Base-by-base conservation (phyloP, 1,140 invertebrate species). In the Pogonus chalceus region DNA sequence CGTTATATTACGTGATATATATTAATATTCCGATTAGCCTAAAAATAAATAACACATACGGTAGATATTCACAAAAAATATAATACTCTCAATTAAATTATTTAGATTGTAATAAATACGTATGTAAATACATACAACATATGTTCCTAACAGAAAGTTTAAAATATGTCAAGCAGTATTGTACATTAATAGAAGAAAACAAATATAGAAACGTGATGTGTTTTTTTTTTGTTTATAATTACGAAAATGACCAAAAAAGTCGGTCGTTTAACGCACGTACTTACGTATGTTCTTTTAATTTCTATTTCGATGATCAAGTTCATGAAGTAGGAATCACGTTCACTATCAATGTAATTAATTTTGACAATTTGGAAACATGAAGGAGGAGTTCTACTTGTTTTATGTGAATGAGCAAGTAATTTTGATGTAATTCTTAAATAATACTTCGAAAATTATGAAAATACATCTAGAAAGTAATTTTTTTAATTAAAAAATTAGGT, bases 301-400 rank as follows among this genome's bases (percentile, higher is more conserved):
- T 43, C 37, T 43, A 43, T 43, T 43, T 43, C 37, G 4, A 43
- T 18, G 37, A 12, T 12, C 7, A 9, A 18, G 18, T 43, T 3
- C 7, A 18, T 12, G 18, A 43, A 12, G n/a, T n/a, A n/a, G 18
- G 37, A 43, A 43, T 16, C 37, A 43, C 9, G 18, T 43, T 43
- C 37, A 43, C 37, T 43, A 43, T 43, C 37, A 18, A 18, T 43
- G n/a, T n/a, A n/a, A n/a, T n/a, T n/a, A n/a, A n/a, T n/a, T n/a
- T n/a, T n/a, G n/a, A n/a, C n/a, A n/a, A n/a, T n/a, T n/a, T n/a
- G n/a, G n/a, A n/a, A n/a, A n/a, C n/a, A n/a, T n/a, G n/a, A n/a
- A n/a, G n/a, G n/a, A n/a, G n/a, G n/a, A n/a, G n/a, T n/a, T n/a
- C n/a, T n/a, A n/a, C n/a, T n/a, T n/a, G n/a, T n/a, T n/a, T n/a